A percentile compares a stretch with the other conserved stretches of the same genome.
These are phyloP conservation scores for Blastobasis adustella DNA, from an alignment of 2,888 invertebrate species.

Conservation along the genomic window DNA sequence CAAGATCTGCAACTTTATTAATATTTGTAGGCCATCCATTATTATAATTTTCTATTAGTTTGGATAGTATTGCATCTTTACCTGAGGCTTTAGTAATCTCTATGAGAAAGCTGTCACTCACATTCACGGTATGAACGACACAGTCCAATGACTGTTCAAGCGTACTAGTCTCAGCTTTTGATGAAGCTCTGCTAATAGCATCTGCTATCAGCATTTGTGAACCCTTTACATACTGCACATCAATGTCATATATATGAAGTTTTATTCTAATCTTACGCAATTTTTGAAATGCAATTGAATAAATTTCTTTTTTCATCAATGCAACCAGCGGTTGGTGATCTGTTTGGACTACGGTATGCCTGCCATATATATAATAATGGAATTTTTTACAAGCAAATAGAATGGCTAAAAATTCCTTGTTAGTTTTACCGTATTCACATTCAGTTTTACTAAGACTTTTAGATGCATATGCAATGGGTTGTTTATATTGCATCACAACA, in stretches of 20 bases:
- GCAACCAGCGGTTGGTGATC: slow-evolving; percentile 2
- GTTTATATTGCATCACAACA: slow-evolving; percentile 3
- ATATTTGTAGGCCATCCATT: slow-evolving; percentile 3
- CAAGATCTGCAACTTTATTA: neutral
- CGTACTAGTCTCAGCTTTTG: neutral
- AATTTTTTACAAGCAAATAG: slow-evolving; percentile 4
- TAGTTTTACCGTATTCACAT: slow-evolving; percentile 2
- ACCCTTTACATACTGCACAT: neutral
- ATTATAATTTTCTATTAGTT: neutral
- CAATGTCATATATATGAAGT: slow-evolving; percentile 4
- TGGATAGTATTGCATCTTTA: no score
- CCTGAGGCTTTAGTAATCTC: no score
- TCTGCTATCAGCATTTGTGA: neutral
- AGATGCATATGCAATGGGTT: slow-evolving; percentile 3
- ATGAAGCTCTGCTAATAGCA: neutral
- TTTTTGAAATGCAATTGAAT: slow-evolving; percentile 1
- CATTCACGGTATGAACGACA: no score
- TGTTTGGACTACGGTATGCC: neutral
- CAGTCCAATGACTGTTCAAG: no score
- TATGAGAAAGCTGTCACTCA: no score
- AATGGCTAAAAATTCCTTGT: slow-evolving; percentile 5
- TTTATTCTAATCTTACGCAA: slow-evolving; percentile 7
- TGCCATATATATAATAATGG: slow-evolving; percentile 4
- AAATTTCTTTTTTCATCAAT: slow-evolving; percentile 5
- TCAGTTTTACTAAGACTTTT: neutral